Evolutionary conservation across 2,797 vertebrate species (phyloP), one percentile per base, ranked within the genome.

Genomic region (Protonibea diacanthus): DNA sequence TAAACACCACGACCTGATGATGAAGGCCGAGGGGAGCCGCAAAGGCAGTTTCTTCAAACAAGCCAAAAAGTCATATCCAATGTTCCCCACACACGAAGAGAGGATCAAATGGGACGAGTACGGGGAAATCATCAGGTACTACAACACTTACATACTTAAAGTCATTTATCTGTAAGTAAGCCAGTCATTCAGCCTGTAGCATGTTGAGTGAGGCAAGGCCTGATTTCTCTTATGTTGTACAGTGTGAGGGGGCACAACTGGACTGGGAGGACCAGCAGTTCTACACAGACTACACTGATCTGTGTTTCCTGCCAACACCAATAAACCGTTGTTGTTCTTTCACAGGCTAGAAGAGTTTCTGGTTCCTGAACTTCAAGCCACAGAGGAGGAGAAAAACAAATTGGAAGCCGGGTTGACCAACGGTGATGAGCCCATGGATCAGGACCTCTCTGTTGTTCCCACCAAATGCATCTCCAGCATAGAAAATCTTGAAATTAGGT

Each of bases 41-140:
- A 99, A 99, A 89, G 98, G 98, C 86, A 97, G 98, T 66, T 99
- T 99, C 94, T 99, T 99, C 95, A 99, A 99, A 90, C 98, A 99
- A 88, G 98, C 98, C 40, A 99, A 99, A 82, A 99, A 99, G 83
- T 97, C 97, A 4, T 99, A 99, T 17, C 98, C 98, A 0, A 99
- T 99, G 98, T 99, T 98, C 86, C 98, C 98, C n/a, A 92, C 96
- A 3, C 97, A 98, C 2, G 98, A 99, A 89, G 98, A 99, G 86
- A 95, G 98, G 83, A 97, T 99, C 90, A 99, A 99, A 77, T 99
- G 98, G 98, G 98, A 99, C 52, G 98, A 99, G 90, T 99, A 99
- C 9, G 98, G 98, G 58, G 98, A 99, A 92, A 97, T 99, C 86
- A 99, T 99, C 92, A 98, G 98, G 98, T 99, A 95, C 56, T 17